Base-by-base conservation (phyloP, 2,888 invertebrate genomes). In the Clanis bilineata region DNA sequence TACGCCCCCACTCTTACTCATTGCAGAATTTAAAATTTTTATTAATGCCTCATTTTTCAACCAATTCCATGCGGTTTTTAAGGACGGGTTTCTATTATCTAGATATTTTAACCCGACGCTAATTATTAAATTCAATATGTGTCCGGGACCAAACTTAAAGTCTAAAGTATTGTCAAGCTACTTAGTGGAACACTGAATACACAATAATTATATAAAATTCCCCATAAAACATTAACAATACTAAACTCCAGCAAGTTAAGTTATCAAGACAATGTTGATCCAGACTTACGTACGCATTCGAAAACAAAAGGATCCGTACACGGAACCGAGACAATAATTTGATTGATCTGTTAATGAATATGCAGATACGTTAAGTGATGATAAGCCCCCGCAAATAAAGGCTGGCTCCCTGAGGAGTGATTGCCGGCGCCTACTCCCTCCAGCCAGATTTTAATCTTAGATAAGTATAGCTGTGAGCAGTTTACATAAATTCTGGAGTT, bases 401-500 rank as follows among this genome's bases (percentile, higher is more conserved):
- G 73, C 82, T 58, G 72, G 70, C 74, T 90, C 92, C 89, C 85
- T 61, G 72, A 85, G 90, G 92, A 90, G 90, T 84, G 89, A 90
- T 90, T 86, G 85, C 77, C 80, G 76, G 76, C 79, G 85, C 84
- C 85, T 84, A 83, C 80, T 79, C 80, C 80, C 80, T 76, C 73
- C 76, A 81, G 80, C 80, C 83, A 86, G 91, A 92, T 92, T 90
- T 92, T 89, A 91, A 92, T 92, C 91, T 88, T 84, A 91, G 92
- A 92, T 92, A 91, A 86, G 82, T 83, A 79, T 78, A 77, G 82
- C 80, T 77, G 76, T 77, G 86, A 85, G 84, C 90, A 87, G 89
- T 91, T 90, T 90, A 90, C 92, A 92, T 92, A 91, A 92, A 91
- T 90, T 90, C 81, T 82, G 78, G 83, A 87, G 86, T 90, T 88